These are phyloP conservation scores for Drosophila murphyi DNA, from an alignment of 1,140 invertebrate genomes.

Conservation along the genomic window DNA sequence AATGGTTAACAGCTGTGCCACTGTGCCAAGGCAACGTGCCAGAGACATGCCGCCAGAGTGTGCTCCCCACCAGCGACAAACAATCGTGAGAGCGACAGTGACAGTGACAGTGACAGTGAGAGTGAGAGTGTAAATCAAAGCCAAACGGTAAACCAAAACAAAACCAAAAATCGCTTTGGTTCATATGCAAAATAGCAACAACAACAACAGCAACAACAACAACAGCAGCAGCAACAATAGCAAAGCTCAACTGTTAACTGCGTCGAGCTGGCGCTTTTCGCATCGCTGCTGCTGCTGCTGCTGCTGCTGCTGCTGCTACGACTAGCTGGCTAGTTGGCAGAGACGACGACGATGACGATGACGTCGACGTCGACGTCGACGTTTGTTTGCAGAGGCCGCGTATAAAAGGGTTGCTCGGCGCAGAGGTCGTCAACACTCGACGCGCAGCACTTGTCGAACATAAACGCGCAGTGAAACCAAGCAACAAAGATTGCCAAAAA, in stretches of 20 bases:
- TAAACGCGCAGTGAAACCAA: conserved; percentile 14
- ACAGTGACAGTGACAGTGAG: conserved; percentile 29
- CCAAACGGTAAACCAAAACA: conserved; percentile 41
- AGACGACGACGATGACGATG: conserved; percentile 14
- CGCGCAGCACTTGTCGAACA: conserved; percentile 55
- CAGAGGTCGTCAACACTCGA: conserved; percentile 74
- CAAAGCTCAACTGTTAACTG: conserved; percentile 35
- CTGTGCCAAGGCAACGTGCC: conserved; percentile 38
- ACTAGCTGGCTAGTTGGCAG: conserved; percentile 1
- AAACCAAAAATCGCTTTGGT: conserved; percentile 52
- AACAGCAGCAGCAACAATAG: conserved; percentile 6
- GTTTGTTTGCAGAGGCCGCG: conserved; percentile 54
- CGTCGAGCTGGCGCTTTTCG: conserved; percentile 59
- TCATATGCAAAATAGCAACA: conserved; percentile 47
- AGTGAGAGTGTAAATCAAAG: conserved; percentile 8
- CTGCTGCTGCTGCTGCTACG: no score
- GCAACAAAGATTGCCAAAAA: background rate
- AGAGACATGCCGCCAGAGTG: conserved; percentile 36
- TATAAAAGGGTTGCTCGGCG: conserved; percentile 73
- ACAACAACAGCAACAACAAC: conserved; percentile 19
- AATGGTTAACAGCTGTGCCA: conserved; percentile 7
- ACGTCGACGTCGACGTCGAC: conserved; percentile 13
- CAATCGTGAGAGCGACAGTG: conserved; percentile 38
- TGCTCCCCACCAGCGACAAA: conserved; percentile 9
- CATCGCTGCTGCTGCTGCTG: conserved; percentile 44